Base-by-base conservation (phyloP, 64 coral and sea anemone species). In the Cladopsammia gracilis region DNA sequence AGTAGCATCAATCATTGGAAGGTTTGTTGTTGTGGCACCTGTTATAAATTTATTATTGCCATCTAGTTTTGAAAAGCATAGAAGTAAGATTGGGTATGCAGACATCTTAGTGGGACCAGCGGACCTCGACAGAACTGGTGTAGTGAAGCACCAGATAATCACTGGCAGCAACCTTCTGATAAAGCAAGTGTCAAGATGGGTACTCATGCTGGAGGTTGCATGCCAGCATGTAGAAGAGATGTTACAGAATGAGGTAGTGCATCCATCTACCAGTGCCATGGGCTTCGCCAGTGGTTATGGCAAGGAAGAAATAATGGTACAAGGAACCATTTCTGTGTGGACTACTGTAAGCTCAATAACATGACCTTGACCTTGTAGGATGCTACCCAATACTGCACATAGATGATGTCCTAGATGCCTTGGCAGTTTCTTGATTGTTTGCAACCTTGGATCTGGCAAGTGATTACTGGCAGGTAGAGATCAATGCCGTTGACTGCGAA, bases 1-100 rank as follows among this genome's bases (percentile, higher is more conserved):
- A 91, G 80, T 19, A 92, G 90, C 58, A 51, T 93, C 75, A 91
- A 72, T 90, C 75, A 97, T 65, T 97, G 95, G 95, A 97, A 97
- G 95, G 95, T 94, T 19, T 6, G 48, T 20, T 85, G 18, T 24
- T 14, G 22, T 54, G 44, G 25, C 7, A 72, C 4, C 25, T 4
- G 7, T 10, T 10, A 48, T 11, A 62, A 20, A 24, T 18, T 62
- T 15, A 25, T 61, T 13, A 34, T 34, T 34, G 34, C 34, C 2
- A 34, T 34, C 34, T 34, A n/a, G n/a, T n/a, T n/a, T n/a, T n/a
- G n/a, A n/a, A n/a, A n/a, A n/a, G n/a, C n/a, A n/a, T n/a, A n/a
- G n/a, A n/a, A n/a, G n/a, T n/a, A n/a, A n/a, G n/a, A n/a, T n/a
- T n/a, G 66, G 62, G 18, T 92, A 12, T 24, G 73, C 7, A 0